Conservation (phyloP, 2,888 invertebrate species). For the Andrena bicolor region DNA sequence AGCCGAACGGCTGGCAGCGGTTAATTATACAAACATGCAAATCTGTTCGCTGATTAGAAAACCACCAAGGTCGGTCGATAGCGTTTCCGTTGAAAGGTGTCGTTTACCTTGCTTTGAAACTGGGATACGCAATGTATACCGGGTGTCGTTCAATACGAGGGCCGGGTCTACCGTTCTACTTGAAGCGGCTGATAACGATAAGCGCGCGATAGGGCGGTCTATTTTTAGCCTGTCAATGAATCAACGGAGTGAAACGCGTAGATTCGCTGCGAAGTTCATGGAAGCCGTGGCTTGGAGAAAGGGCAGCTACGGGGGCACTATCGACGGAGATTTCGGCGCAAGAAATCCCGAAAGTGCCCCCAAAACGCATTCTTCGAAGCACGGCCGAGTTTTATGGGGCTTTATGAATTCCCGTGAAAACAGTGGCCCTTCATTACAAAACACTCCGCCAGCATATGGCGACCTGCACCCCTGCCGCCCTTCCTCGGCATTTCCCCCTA, state of each 20-base stretch:
- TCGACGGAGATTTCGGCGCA: conserved; percentile 7
- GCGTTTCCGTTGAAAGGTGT: conserved; percentile 71
- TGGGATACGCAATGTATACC: conserved; percentile 52
- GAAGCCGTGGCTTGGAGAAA: background rate
- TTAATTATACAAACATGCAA: conserved; percentile 6
- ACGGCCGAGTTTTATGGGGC: conserved; percentile 41
- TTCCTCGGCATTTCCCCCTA: conserved; percentile 17
- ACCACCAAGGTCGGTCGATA: conserved; percentile 43
- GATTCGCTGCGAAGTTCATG: conserved; percentile 21
- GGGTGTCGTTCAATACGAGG: conserved; percentile 39
- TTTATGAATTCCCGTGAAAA: conserved; percentile 65
- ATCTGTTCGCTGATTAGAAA: conserved; percentile 47
- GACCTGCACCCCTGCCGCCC: conserved; percentile 28
- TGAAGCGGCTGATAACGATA: conserved; percentile 66
- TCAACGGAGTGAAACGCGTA: conserved; percentile 12
- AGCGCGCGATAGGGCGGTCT: conserved; percentile 62
- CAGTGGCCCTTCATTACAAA: conserved; percentile 47
- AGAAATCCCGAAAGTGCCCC: conserved; percentile 36
- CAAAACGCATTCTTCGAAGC: conserved; percentile 46
- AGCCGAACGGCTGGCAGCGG: no score
- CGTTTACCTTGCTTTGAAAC: conserved; percentile 69
- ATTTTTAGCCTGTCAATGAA: conserved; percentile 64
- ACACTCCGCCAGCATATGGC: conserved; percentile 62
- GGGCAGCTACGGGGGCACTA: background rate
- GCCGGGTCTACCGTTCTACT: conserved; percentile 18